Evolutionary conservation across 2,888 invertebrate species (phyloP).

Genomic region (Epistrophe eligans): DNA sequence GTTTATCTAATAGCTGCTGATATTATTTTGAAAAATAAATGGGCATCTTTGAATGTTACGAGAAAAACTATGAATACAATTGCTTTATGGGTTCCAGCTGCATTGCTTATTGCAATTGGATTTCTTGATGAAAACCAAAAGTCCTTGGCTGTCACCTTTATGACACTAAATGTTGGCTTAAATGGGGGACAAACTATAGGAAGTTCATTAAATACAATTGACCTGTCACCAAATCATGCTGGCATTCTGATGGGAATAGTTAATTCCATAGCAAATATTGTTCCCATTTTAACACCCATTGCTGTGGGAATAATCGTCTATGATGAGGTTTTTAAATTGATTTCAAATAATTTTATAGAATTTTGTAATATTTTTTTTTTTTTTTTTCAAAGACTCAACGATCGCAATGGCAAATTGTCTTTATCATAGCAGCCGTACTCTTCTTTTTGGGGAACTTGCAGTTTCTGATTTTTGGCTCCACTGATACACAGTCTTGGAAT

Average conservation of each 20-base stretch:
- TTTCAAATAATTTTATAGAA: background rate
- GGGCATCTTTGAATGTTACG: slow-evolving; percentile 79
- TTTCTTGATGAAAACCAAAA: slow-evolving; percentile 82
- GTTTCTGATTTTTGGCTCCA: slow-evolving; percentile 87
- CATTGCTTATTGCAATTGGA: slow-evolving; percentile 84
- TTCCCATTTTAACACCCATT: slow-evolving; percentile 86
- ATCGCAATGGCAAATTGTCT: slow-evolving; percentile 88
- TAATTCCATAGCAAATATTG: slow-evolving; percentile 86
- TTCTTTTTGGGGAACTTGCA: slow-evolving; percentile 88
- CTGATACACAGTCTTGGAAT: slow-evolving; percentile 88
- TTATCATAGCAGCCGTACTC: slow-evolving; percentile 88
- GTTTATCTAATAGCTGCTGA: slow-evolving; percentile 53
- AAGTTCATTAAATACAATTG: slow-evolving; percentile 85
- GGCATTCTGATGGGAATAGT: slow-evolving; percentile 87
- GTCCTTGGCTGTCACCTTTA: slow-evolving; percentile 83
- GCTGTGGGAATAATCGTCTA: slow-evolving; percentile 85
- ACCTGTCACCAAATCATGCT: slow-evolving; percentile 87
- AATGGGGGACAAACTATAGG: slow-evolving; percentile 83
- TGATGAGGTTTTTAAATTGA: slow-evolving; percentile 77
- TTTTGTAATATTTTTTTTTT: background rate
- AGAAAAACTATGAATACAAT: slow-evolving; percentile 77
- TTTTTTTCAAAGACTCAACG: slow-evolving; percentile 85
- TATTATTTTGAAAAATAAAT: slow-evolving; percentile 45
- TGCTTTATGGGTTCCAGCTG: slow-evolving; percentile 84
- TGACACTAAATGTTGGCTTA: slow-evolving; percentile 84